A percentile compares a stretch with the other conserved stretches of the same genome.
Conservation (phyloP, 2,888 invertebrate genomes). For the Fragum whitleyi region DNA sequence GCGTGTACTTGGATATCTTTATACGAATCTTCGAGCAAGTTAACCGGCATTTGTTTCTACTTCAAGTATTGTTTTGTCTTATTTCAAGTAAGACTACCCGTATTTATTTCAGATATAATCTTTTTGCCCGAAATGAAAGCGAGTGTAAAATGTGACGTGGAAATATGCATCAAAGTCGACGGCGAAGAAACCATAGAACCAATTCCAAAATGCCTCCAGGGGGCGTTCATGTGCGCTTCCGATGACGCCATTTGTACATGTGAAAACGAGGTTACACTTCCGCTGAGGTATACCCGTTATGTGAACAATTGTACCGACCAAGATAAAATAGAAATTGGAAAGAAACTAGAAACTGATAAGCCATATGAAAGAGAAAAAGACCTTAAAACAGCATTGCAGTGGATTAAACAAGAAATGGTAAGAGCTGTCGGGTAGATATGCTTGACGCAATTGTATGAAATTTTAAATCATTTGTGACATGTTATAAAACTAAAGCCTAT, state of each 20-base stretch:
- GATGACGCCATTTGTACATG: slow-evolving; percentile 23
- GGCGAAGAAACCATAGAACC: slow-evolving; percentile 56
- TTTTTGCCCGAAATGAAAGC: slow-evolving; percentile 60
- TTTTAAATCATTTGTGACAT: too few species aligned
- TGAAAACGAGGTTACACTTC: slow-evolving; percentile 59
- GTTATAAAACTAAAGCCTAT: too few species aligned
- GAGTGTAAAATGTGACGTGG: slow-evolving; percentile 62
- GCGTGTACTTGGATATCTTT: too few species aligned
- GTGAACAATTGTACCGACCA: slow-evolving; percentile 44
- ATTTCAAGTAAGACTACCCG: too few species aligned
- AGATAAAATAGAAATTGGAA: slow-evolving; percentile 41
- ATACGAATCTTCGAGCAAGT: too few species aligned
- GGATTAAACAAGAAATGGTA: slow-evolving; percentile 81
- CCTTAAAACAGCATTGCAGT: slow-evolving; percentile 72
- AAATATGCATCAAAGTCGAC: slow-evolving; percentile 62
- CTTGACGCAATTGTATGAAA: too few species aligned
- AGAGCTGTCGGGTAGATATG: slow-evolving; percentile 18
- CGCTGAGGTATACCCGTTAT: slow-evolving; percentile 59
- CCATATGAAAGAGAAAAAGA: slow-evolving; percentile 71
- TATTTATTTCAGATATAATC: too few species aligned
- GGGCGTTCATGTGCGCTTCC: slow-evolving; percentile 45
- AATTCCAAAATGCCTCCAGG: slow-evolving; percentile 63
- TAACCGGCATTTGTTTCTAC: too few species aligned
- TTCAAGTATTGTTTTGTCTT: too few species aligned
- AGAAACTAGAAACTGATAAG: slow-evolving; percentile 33